phyloP scores from a whole-genome alignment of 2,113 vertebrate species.

The Xiphorhynchus elegans region DNA sequence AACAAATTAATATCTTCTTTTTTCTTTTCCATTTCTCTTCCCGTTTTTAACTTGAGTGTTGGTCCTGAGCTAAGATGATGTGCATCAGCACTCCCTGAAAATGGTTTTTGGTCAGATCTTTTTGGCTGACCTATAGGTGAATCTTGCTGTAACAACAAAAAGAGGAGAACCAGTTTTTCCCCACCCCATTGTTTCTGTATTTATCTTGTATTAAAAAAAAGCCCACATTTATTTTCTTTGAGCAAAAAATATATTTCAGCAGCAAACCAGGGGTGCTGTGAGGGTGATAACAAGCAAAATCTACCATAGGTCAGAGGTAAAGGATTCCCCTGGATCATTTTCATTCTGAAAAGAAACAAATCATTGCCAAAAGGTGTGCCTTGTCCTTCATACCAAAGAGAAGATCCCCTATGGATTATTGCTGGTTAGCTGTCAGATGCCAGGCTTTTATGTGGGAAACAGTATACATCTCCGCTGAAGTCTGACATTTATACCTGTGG shows the following conservation, averaged over 20 bases:
- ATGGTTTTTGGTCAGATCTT: background rate
- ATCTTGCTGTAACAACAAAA: background rate
- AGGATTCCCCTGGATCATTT: constrained; percentile 50
- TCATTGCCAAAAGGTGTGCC: constrained; percentile 24
- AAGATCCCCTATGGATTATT: constrained; percentile 62
- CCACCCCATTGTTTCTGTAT: background rate
- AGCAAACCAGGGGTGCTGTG: background rate
- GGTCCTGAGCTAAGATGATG: background rate
- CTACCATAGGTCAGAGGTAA: constrained; percentile 21
- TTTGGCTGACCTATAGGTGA: background rate
- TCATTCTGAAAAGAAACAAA: constrained; percentile 49
- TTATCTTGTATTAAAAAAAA: background rate
- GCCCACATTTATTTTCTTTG: background rate
- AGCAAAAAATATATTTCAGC: background rate
- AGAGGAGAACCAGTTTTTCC: background rate
- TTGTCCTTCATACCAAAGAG: constrained; percentile 49
- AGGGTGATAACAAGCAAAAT: constrained; percentile 53
- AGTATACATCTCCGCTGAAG: constrained; percentile 30
- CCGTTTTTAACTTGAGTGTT: background rate
- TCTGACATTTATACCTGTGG: constrained; percentile 61
- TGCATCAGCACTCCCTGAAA: background rate
- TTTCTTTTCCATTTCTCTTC: background rate
- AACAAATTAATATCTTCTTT: background rate
- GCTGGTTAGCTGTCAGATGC: constrained; percentile 65
- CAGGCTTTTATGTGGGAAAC: constrained; percentile 67